phyloP scores from a whole-genome alignment of 2,797 vertebrate species.

The Oryzias dopingdopingensis region DNA sequence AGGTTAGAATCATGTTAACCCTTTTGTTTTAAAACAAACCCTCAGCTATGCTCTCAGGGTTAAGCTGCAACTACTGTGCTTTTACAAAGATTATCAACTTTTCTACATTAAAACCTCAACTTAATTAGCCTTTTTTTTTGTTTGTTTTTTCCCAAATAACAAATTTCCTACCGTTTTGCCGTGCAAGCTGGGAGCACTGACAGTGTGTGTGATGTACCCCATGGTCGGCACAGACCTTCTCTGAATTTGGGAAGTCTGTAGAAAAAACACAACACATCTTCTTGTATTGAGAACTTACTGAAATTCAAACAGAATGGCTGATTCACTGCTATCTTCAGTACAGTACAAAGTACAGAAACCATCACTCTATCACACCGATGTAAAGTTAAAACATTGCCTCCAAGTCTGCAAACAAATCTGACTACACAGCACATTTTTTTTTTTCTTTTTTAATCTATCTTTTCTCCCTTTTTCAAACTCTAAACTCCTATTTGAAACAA shows the following conservation, averaged over 20 bases:
- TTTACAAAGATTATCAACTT: too few species aligned
- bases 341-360: constrained; percentile 20
- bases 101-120: too few species aligned
- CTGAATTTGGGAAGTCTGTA: constrained; percentile 85
- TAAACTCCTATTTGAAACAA: constrained; percentile 62
- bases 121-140: too few species aligned
- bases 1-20: too few species aligned
- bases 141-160: neutral
- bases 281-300: constrained; percentile 34
- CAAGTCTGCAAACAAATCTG: constrained; percentile 69
- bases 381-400: constrained; percentile 64
- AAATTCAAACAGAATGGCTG: constrained; percentile 51
- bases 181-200: constrained; percentile 96
- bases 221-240: constrained; percentile 91
- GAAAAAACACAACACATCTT: constrained; percentile 44
- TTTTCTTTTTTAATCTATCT: constrained; percentile 66
- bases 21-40: too few species aligned
- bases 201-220: constrained; percentile 99
- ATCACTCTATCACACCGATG: constrained; percentile 42
- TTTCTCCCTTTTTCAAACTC: constrained; percentile 53
- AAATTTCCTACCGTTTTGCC: constrained; percentile 90
- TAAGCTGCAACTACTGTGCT: too few species aligned
- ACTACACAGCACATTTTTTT: constrained; percentile 69
- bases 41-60: too few species aligned
- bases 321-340: constrained; percentile 41